phyloP scores from a whole-genome alignment of 2,888 invertebrate genomes.

The Eristalis tenax region DNA sequence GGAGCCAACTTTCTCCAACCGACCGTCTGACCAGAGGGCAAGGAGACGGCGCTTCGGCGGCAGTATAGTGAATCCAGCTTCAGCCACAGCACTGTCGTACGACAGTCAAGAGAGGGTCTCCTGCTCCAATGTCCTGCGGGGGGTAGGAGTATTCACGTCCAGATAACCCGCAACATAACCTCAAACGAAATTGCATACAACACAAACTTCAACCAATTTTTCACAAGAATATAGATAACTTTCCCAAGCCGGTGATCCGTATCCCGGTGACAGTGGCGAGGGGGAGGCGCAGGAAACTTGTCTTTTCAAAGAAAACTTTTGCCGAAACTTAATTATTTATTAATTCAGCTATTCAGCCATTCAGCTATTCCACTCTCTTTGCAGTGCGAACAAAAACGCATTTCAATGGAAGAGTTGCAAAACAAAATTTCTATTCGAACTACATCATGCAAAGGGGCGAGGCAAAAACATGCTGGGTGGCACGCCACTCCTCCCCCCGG shows the following conservation, averaged over 20 bases:
- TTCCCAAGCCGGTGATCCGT: not conserved
- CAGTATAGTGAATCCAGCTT: not conserved
- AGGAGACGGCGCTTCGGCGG: slow-evolving; percentile 12
- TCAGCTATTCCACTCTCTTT: not conserved
- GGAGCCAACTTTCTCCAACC: slow-evolving; percentile 58
- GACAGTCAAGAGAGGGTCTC: slow-evolving; percentile 5
- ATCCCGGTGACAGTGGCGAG: not conserved
- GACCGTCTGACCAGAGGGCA: not conserved
- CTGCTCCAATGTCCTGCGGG: slow-evolving; percentile 49
- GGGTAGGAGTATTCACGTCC: slow-evolving; percentile 6
- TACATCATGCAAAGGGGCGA: not conserved
- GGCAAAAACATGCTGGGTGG: not conserved
- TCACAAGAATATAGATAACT: slow-evolving; percentile 13
- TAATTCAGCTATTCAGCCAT: slow-evolving; percentile 21
- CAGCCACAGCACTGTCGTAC: slow-evolving; percentile 20
- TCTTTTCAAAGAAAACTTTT: slow-evolving; percentile 24
- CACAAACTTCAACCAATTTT: slow-evolving; percentile 51
- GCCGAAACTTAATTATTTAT: slow-evolving; percentile 50
- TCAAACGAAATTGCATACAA: slow-evolving; percentile 20
- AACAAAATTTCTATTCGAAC: slow-evolving; percentile 11
- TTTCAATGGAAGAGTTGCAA: slow-evolving; percentile 25
- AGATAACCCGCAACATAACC: slow-evolving; percentile 43
- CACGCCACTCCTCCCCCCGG: not conserved
- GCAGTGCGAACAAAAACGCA: slow-evolving; percentile 18
- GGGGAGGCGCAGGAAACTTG: slow-evolving; percentile 7